phyloP scores from a whole-genome alignment of 1,140 invertebrate genomes.

The Schlechtendalia chinensis region DNA sequence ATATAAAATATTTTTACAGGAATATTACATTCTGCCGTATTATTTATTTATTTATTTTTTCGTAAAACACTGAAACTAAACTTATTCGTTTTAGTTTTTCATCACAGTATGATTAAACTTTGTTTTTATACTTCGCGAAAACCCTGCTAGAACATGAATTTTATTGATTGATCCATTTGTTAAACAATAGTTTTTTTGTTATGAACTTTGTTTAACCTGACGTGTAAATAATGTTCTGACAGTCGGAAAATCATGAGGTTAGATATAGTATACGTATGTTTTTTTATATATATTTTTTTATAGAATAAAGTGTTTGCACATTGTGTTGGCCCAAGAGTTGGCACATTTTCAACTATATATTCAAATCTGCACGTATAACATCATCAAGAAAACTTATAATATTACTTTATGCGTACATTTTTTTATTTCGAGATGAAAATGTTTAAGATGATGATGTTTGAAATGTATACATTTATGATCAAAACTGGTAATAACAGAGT shows the following conservation, averaged over 20 bases:
- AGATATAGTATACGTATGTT: neutral
- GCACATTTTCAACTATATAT: neutral
- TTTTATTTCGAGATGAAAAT: no score
- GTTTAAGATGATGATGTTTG: no score
- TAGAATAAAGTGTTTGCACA: neutral
- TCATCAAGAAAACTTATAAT: no score
- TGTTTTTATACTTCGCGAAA: neutral
- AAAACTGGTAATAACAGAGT: no score
- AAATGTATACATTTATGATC: no score
- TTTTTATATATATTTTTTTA: neutral
- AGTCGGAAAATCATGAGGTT: neutral
- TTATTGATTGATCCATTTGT: neutral
- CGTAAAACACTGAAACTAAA: neutral
- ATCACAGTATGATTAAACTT: neutral
- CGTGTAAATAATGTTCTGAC: neutral
- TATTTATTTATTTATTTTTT: slow-evolving; percentile 10
- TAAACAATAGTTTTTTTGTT: neutral
- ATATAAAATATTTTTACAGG: neutral
- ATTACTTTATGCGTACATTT: no score
- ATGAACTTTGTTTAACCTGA: neutral
- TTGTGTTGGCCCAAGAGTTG: neutral
- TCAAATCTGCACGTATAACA: neutral
- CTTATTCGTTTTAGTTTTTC: neutral
- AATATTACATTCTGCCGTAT: neutral
- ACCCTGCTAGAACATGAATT: neutral